Evolutionary conservation across 2,888 invertebrate genomes (phyloP), one percentile per base, ranked within the genome.

Genomic region (Hypercompe scribonia): DNA sequence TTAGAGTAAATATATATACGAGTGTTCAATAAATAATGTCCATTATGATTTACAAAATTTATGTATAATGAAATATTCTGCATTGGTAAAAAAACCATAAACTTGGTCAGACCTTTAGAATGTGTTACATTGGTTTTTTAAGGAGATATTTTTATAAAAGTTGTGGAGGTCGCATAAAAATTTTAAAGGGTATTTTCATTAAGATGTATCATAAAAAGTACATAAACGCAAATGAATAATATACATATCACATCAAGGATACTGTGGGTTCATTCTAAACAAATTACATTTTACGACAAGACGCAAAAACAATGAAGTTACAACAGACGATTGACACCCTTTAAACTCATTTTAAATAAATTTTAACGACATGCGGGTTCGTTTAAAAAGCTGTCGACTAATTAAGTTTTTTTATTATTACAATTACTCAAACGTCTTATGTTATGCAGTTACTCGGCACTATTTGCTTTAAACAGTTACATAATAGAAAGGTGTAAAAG

Each of bases 151-250:
- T 31, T 78, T 79, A 28, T 58, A 86, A 81, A 81, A 86, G 82
- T 84, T 86, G 84, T 84, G 71, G 76, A 74, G 72, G 76, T 81
- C 77, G 78, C 76, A 81, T 81, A 81, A 88, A 88, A 88, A 83
- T 84, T 82, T 88, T 86, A 84, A 89, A 88, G 88, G 88, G 88
- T 88, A 88, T 88, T 91, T 92, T 91, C 89, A 92, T 92, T 92
- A 92, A 87, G 84, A 89, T 84, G 85, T 84, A 89, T 88, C 90
- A 91, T 93, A 93, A 94, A 93, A 92, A 85, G 85, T 89, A 87
- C 91, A 94, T 94, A 94, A 94, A 94, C 91, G 89, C 90, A 91
- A 92, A 90, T 92, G 92, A 95, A 94, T 92, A 93, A 93, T 90
- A 92, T 87, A 90, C 91, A 90, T 89, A 90, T 89, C 92, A 83